A percentile compares a stretch with the other conserved stretches of the same genome.
phyloP scores from a whole-genome alignment of 2,888 invertebrate species.

The Rhimphoctona megacephalus region DNA sequence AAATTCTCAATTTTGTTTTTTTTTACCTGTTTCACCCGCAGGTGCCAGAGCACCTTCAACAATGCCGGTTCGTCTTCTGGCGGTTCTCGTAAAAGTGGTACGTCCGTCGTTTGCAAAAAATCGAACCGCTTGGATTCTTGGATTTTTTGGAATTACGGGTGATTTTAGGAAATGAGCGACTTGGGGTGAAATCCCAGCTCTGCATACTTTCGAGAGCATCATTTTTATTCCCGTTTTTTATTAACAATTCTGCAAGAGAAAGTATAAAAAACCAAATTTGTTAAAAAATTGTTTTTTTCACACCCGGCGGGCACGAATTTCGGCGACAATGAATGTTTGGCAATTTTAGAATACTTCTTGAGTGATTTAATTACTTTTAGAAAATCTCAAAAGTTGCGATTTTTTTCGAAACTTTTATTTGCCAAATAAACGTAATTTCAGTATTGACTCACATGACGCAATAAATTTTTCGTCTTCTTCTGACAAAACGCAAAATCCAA shows the following conservation, averaged over 20 bases:
- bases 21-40: constrained; percentile 90
- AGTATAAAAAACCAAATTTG: background rate
- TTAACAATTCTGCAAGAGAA: background rate
- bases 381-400: background rate
- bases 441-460: constrained; percentile 79
- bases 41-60: constrained; percentile 92
- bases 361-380: background rate
- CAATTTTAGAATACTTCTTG: background rate
- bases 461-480: constrained; percentile 69
- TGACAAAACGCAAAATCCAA: background rate
- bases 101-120: constrained; percentile 82
- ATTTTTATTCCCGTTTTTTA: constrained; percentile 73
- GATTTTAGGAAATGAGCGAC: constrained; percentile 75
- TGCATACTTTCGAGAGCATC: constrained; percentile 80
- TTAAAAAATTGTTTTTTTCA: constrained; percentile 3
- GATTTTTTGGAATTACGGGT: constrained; percentile 71
- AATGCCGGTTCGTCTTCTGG: constrained; percentile 86
- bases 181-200: constrained; percentile 77
- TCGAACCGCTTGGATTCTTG: constrained; percentile 77
- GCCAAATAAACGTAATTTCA: constrained; percentile 5
- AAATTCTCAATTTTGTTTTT: background rate
- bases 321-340: background rate
- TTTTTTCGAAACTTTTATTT: background rate
- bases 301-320: background rate
- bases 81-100: constrained; percentile 78